Conservation (phyloP, 2,888 invertebrate species). For the Ceriagrion tenellum region DNA sequence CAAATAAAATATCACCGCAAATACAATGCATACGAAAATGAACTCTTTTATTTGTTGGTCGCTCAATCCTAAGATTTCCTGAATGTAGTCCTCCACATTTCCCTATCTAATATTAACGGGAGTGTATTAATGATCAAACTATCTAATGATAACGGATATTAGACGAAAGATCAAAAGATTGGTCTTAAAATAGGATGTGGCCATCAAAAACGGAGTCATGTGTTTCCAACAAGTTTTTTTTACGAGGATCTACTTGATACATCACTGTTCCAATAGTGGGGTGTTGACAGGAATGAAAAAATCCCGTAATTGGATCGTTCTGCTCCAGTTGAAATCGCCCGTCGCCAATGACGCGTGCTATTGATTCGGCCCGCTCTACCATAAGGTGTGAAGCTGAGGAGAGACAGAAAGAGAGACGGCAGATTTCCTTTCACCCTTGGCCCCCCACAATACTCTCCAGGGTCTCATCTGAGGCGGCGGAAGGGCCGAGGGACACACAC, state of each 20-base stretch:
- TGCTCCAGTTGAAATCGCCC: conserved; percentile 57
- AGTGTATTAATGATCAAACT: no score
- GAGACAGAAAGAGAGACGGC: conserved; percentile 5
- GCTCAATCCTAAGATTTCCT: no score
- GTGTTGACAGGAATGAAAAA: not conserved
- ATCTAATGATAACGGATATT: no score
- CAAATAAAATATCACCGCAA: no score
- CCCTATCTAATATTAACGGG: no score
- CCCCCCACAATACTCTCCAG: not conserved
- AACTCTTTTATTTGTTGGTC: no score
- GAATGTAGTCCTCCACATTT: no score
- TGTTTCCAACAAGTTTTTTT: not conserved
- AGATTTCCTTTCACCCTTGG: not conserved
- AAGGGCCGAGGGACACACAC: not conserved
- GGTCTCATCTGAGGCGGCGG: not conserved
- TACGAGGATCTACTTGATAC: not conserved
- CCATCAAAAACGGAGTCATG: not conserved
- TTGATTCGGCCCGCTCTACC: conserved; percentile 2
- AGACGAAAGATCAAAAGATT: no score
- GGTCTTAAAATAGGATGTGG: not conserved
- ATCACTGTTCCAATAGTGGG: not conserved
- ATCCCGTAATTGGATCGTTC: conserved; percentile 39
- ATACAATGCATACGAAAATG: no score
- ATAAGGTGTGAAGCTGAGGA: conserved; percentile 34
- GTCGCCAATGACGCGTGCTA: conserved; percentile 42